Base-by-base conservation (phyloP, 2,113 vertebrate genomes). In the Mungos mungo region DNA sequence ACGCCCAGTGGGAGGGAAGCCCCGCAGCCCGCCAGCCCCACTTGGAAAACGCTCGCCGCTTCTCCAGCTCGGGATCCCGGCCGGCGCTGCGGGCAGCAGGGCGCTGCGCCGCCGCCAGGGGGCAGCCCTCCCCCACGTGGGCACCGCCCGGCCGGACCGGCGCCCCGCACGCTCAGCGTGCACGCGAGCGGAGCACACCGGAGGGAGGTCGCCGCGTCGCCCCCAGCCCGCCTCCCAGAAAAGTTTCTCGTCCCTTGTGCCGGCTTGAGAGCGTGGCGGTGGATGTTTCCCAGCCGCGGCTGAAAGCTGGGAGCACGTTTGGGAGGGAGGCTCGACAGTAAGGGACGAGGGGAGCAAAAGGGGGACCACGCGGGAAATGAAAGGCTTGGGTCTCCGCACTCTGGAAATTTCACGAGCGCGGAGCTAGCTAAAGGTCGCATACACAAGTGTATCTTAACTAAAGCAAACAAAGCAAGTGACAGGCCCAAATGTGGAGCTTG, bases 91-190 rank as follows among this genome's bases (percentile, higher is more conserved):
- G 52, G 45, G 29, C 52, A 4, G 50, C 90, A 21, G 15, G 7
- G 31, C 54, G 12, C 29, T 25, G 35, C 35, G 14, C 54, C 3
- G 9, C 96, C 98, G 38, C 96, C 96, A 98, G 98, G 92, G 97
- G 98, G 97, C 98, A 81, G 92, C 68, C 91, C 82, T 57, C 4
- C 76, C 93, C n/a, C 10, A 18, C 38, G 12, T 21, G 38, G 89
- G 41, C 74, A 1, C 4, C 4, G 0, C 74, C 7, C 0, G 10
- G 35, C 63, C 54, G 7, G 1, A 25, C 41, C 0, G 25, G n/a
- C 63, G 23, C n/a, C 76, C n/a, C 0, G 25, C 38, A 7, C 29
- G 47, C 18, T 25, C 50, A 31, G 35, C 31, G 35, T 57, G 33
- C 52, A 14, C 5, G 41, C 4, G 1, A 25, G 85, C 38, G 2